Evolutionary conservation across 2,113 vertebrate genomes (phyloP).

Genomic region (Bubo blakistoni): DNA sequence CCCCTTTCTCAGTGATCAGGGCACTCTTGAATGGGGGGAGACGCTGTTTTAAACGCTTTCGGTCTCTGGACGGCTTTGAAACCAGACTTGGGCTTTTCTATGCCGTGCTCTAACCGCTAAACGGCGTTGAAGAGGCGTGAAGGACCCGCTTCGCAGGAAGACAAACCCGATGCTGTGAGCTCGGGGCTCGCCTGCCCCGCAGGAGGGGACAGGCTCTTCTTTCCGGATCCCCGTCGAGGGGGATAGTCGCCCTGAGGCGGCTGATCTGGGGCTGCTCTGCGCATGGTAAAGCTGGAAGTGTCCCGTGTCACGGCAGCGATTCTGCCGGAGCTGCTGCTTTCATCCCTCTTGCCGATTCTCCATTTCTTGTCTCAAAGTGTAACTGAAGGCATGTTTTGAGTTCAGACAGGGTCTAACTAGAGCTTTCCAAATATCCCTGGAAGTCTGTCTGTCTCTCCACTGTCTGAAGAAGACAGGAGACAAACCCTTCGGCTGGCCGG

Average conservation of each 20-base stretch:
- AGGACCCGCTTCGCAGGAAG: neutral
- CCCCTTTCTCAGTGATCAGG: neutral
- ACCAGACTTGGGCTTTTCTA: neutral
- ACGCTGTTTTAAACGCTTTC: neutral
- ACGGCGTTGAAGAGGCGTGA: neutral
- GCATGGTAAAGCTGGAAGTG: neutral
- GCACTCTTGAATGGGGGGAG: neutral
- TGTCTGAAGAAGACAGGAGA: neutral
- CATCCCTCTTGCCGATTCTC: neutral
- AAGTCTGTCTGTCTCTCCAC: neutral
- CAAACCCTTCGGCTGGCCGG: neutral
- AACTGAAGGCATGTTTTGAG: neutral
- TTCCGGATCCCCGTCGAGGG: rapidly evolving
- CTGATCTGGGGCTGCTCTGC: neutral
- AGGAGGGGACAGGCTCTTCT: neutral
- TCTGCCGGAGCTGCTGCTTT: neutral
- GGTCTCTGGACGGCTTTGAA: neutral
- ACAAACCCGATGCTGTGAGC: rapidly evolving
- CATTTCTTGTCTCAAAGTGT: neutral
- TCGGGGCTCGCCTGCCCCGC: neutral
- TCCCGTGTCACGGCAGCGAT: neutral
- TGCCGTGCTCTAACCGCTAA: neutral
- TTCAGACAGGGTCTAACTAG: neutral
- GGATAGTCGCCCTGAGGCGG: neutral
- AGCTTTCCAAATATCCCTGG: neutral